Evolutionary conservation across 2,113 vertebrate genomes (phyloP).

Genomic region (Tachuris rubrigastra): DNA sequence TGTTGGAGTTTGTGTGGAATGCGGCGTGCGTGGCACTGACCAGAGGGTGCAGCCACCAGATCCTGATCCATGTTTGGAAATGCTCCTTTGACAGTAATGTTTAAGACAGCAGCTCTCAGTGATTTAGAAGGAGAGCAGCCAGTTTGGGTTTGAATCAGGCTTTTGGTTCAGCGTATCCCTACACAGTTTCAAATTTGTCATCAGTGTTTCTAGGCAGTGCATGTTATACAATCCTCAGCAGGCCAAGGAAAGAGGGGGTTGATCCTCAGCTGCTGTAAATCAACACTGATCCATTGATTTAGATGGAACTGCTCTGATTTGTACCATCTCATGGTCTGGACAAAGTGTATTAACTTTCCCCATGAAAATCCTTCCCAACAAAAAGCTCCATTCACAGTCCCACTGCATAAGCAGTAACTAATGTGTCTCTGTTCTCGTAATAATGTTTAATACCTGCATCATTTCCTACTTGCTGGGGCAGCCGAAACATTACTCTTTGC

Average conservation of each 20-base stretch:
- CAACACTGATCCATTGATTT: constrained; percentile 65
- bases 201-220: constrained; percentile 26
- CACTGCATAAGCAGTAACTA: constrained; percentile 52
- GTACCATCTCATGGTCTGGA: constrained; percentile 62
- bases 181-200: constrained; percentile 69
- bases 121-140: constrained; percentile 71
- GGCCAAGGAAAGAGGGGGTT: constrained; percentile 18
- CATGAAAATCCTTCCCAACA: constrained; percentile 61
- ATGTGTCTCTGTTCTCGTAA: constrained; percentile 59
- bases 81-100: constrained; percentile 64
- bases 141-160: constrained; percentile 61
- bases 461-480: constrained; percentile 59
- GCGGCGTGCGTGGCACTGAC: constrained; percentile 26
- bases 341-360: constrained; percentile 61
- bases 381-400: constrained; percentile 58
- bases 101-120: constrained; percentile 55
- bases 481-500: constrained; percentile 49
- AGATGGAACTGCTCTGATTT: constrained; percentile 63
- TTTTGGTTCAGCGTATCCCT: constrained; percentile 51
- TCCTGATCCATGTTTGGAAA: constrained; percentile 68
- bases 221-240: constrained; percentile 56
- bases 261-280: constrained; percentile 68
- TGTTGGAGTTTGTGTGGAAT: constrained; percentile 64
- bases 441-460: constrained; percentile 68
- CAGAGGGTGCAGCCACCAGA: constrained; percentile 42